Evolutionary conservation across 1,140 invertebrate species (phyloP), one percentile per base, ranked within the genome.

Genomic region (Drosophila fuyamai): DNA sequence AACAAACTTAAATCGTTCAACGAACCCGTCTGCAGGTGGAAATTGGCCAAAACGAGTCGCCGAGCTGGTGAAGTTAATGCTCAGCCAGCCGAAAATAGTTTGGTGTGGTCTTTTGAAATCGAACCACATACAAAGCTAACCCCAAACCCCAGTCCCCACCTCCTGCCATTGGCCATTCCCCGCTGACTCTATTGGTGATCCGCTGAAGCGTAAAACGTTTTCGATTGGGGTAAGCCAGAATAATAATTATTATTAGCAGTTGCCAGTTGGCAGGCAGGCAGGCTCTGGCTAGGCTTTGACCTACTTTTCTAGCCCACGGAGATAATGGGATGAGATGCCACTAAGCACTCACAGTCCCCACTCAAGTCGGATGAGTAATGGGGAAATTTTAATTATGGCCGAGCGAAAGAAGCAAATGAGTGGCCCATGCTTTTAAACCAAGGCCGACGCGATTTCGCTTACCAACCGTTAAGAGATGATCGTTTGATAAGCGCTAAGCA

Each of bases 201-300:
- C 73, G 88, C 32, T 88, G 84, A 81, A 89, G 73, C 84, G 84
- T 84, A 46, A 88, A 80, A 60, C 65, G 77, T 76, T 77, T 77
- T 54, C 74, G 65, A 68, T 68, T 70, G 57, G 41, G 53, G 38
- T 32, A 71, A 67, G 62, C 72, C 51, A 59, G 63, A 58, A 70
- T 76, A 41, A 67, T 71, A 71, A 68, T 59, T 75, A 78, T 78
- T 78, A 79, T 78, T 78, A 82, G 47, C 66, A 32, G 54, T 38
- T 47, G 40, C 9, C 38, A 47, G 43, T 47, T 53, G 58, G 47
- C 44, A 36, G 56, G 44, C 44, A 51, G 48, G 18, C 44, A 60
- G 67, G 66, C 63, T 70, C 76, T 68, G 60, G 58, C 73, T 66
- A 59, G 60, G 54, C 80, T 60, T 27, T 84, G 84, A 89, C 84